Base-by-base conservation (phyloP, 2,797 vertebrate species). In the Chelon labrosus region DNA sequence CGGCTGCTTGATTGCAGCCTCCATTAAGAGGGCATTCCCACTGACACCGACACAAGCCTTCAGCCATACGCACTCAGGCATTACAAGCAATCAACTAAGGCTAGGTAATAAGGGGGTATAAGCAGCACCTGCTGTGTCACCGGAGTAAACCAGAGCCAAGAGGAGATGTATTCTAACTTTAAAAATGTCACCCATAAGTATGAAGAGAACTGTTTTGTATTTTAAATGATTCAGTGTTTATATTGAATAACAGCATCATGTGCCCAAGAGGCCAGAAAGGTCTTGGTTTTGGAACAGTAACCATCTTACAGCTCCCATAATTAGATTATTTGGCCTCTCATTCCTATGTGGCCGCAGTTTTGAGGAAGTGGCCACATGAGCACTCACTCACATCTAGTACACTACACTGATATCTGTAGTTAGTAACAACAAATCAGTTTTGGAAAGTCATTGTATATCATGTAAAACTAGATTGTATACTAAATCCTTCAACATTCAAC, bases 1-100 rank as follows among this genome's bases (percentile, higher is more conserved):
- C 53, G 83, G 82, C 82, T 64, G 79, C 83, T 86, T 93, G 92
- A 93, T 94, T 93, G 90, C 90, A 73, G 83, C 69, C 65, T 80
- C 91, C 85, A 88, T 93, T 92, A 91, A 79, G 61, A 46, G 86
- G 87, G 87, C 88, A 92, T 83, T 89, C 75, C 76, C 80, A 74
- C 85, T 80, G 86, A 83, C 88, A 86, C 70, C 70, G 65, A 82
- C 81, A 68, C 56, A 52, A 49, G 73, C 90, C 88, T 85, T 91
- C 83, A 88, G 77, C 80, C 79, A 67, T 75, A 82, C 71, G 70
- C 86, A 86, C 73, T 88, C 85, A 86, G 86, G 80, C 80, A 82
- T 86, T 82, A 84, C 88, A 73, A 60, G 78, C 75, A 90, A 90
- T 89, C 89, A 91, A 44, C 70, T 16, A 5, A 17, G 66, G 65